Evolutionary conservation across 2,113 vertebrate genomes (phyloP), one percentile per base, ranked within the genome.

Genomic region (Ciconia stormi): DNA sequence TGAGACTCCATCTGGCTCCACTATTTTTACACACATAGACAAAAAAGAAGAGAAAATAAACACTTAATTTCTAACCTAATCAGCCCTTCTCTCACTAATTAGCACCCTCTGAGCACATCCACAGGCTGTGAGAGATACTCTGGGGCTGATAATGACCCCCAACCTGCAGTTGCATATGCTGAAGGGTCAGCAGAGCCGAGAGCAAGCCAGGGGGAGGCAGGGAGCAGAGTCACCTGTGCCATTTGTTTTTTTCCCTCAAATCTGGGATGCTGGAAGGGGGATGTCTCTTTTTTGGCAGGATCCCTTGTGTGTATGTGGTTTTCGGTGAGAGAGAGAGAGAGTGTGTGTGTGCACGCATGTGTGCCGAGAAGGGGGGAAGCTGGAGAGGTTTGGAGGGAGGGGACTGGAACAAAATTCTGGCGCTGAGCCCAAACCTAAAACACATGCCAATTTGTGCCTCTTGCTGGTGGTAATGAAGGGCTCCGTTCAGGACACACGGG

Each of bases 61-160:
- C 97, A 97, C 96, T 98, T 98, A 94, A 98, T 98, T 98, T 97
- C 97, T 97, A 97, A 97, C 95, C 97, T 98, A 98, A 98, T 98
- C 98, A 98, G 97, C 74, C 95, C 85, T 97, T 96, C 86, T 97
- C 95, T 95, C 73, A 20, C 97, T 98, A 98, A 98, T 98, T 98
- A 97, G 95, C 96, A 97, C 94, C 97, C 96, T 98, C 97, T 65
- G 38, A 91, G 97, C 96, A 97, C 91, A 92, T 94, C 93, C 93
- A 96, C 89, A 95, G 95, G 85, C 97, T 96, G 96, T 91, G 96
- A 96, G 81, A 96, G 94, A 92, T 46, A 96, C 95, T 96, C 80
- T 88, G 85, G 95, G 94, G 86, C 79, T 78, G 89, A 90, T 97
- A 98, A 97, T 96, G 96, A 97, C 95, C 96, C 95, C 96, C 96